These are phyloP conservation scores for Antheraea pernyi DNA, from an alignment of 1,140 invertebrate species.

Conservation along the genomic window DNA sequence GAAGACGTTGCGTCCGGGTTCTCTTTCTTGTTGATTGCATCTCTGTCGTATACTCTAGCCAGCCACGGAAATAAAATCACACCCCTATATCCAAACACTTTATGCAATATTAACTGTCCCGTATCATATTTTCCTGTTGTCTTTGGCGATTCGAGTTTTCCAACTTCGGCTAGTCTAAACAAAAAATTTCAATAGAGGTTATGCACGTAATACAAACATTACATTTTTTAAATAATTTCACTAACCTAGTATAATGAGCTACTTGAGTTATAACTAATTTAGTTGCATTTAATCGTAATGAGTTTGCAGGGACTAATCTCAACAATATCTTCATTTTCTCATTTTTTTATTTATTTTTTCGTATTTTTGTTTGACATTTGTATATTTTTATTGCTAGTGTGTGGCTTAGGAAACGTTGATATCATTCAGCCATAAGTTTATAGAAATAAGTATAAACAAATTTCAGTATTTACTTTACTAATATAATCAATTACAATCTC, in stretches of 20 bases:
- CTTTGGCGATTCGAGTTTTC: constrained; percentile 88
- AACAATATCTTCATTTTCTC: constrained; percentile 75
- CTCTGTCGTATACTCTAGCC: constrained; percentile 95
- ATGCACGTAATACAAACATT: constrained; percentile 42
- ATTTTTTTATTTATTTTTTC: constrained; percentile 69
- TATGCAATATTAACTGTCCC: constrained; percentile 96
- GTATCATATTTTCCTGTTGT: constrained; percentile 95
- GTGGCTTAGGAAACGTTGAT: background rate
- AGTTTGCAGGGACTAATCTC: constrained; percentile 64
- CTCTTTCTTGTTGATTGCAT: constrained; percentile 82
- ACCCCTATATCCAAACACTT: constrained; percentile 97
- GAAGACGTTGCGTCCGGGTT: constrained; percentile 45
- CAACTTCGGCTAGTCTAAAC: constrained; percentile 81
- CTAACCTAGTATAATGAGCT: constrained; percentile 66
- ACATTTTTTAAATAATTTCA: constrained; percentile 20
- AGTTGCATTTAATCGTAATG: constrained; percentile 58
- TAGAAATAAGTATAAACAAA: background rate
- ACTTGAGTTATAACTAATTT: constrained; percentile 65
- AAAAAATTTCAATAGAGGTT: constrained; percentile 45
- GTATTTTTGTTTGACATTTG: constrained; percentile 56
- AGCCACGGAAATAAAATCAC: constrained; percentile 97
- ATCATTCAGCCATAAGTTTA: background rate
- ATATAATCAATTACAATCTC: no score
- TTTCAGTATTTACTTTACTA: no score
- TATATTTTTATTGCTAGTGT: background rate